Evolutionary conservation across 2,113 vertebrate species (phyloP).

Genomic region (Elachura formosa): DNA sequence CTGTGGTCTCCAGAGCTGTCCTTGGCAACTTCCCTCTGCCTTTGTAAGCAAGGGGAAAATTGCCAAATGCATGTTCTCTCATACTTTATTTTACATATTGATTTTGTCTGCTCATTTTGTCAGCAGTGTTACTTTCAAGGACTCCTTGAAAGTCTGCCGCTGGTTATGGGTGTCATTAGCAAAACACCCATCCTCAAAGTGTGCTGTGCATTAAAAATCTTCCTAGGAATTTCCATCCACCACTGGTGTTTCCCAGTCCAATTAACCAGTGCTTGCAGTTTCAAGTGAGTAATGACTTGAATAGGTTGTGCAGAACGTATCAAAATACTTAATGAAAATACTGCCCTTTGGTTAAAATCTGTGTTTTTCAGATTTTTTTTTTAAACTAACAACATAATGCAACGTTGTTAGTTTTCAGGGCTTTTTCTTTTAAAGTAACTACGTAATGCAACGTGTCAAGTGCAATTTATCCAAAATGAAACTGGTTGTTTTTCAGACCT

Average conservation of each 20-base stretch:
- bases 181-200: neutral
- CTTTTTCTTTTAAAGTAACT: neutral
- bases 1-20: neutral
- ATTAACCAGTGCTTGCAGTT: neutral
- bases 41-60: neutral
- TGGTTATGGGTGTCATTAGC: neutral
- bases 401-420: no score
- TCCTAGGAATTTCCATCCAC: neutral
- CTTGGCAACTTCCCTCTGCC: neutral
- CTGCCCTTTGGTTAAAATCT: neutral
- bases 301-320: neutral
- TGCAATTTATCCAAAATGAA: neutral
- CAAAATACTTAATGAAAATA: neutral
- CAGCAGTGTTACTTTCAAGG: neutral
- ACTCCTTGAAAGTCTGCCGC: neutral
- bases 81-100: neutral
- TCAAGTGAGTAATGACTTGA: neutral
- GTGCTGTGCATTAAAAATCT: neutral
- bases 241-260: neutral
- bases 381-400: neutral
- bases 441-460: accelerated
- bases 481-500: neutral
- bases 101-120: neutral
- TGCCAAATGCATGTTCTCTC: neutral
- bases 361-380: neutral